Conservation (phyloP, 2,113 vertebrate species). For the Synchiropus splendidus region DNA sequence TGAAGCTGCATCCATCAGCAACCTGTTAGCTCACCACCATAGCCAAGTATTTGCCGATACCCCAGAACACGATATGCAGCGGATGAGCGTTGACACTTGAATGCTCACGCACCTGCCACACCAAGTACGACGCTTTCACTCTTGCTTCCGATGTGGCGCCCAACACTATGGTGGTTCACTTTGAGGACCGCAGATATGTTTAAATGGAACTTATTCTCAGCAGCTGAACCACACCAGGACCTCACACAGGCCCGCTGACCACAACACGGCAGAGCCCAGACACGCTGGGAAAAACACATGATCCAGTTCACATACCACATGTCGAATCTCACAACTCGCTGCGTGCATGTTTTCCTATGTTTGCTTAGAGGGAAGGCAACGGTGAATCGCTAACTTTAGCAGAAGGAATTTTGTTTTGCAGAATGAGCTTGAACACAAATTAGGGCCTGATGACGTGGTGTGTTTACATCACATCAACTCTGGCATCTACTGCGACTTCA, state of each 20-base stretch:
- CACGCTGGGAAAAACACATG: conserved; percentile 52
- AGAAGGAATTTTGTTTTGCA: conserved; percentile 1
- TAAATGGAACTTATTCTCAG: conserved; percentile 52
- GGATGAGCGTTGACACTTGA: conserved; percentile 29
- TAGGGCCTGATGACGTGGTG: background rate
- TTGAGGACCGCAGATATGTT: conserved; percentile 52
- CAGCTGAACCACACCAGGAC: conserved; percentile 55
- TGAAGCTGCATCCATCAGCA: conserved; percentile 48
- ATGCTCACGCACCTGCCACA: conserved; percentile 24
- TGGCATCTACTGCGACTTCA: conserved; percentile 2
- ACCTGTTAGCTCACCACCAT: conserved; percentile 35
- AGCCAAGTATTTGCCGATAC: conserved; percentile 23
- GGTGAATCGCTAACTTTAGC: conserved; percentile 13
- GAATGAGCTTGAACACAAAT: background rate
- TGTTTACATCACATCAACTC: background rate
- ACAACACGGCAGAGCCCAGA: conserved; percentile 49
- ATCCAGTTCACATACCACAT: conserved; percentile 27
- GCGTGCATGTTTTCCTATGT: conserved; percentile 15
- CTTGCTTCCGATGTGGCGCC: conserved; percentile 47
- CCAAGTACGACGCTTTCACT: conserved; percentile 33
- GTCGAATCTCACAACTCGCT: conserved; percentile 13
- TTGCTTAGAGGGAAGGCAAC: conserved; percentile 24
- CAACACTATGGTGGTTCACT: conserved; percentile 44
- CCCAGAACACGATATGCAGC: conserved; percentile 32
- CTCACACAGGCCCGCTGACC: conserved; percentile 53